These are phyloP conservation scores for Muntiacus muntjak DNA, from an alignment of 2,113 vertebrate genomes.

Conservation along the genomic window DNA sequence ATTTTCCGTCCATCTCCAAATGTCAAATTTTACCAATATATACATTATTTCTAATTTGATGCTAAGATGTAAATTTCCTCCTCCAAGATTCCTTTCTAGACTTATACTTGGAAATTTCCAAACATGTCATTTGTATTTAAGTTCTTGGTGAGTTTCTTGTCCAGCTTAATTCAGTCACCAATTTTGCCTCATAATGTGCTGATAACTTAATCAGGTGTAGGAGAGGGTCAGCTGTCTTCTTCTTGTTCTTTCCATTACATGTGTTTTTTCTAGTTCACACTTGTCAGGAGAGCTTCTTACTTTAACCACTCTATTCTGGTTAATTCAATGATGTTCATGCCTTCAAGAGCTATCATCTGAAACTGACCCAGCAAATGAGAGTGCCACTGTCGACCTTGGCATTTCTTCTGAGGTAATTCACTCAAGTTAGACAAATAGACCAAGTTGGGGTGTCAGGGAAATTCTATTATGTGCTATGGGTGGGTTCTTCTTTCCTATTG, in stretches of 20 bases:
- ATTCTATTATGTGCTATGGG: background rate
- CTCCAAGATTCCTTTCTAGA: background rate
- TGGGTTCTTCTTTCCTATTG: background rate
- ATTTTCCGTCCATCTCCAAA: background rate
- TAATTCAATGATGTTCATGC: background rate
- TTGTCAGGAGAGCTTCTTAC: background rate
- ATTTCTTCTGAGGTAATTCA: background rate
- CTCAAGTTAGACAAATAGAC: background rate
- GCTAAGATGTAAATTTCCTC: background rate
- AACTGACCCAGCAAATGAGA: background rate
- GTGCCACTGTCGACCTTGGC: accelerated
- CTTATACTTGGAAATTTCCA: background rate
- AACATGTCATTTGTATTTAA: background rate
- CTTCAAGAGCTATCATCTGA: background rate
- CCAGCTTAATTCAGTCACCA: background rate
- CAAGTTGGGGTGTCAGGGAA: background rate
- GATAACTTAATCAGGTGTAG: too few relatives aligned
- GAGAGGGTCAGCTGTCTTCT: background rate
- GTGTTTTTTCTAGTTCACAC: background rate
- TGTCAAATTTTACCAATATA: background rate
- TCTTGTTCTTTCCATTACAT: background rate
- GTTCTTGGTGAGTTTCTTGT: background rate
- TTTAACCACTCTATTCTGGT: background rate
- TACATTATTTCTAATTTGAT: background rate
- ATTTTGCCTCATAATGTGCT: background rate